These are phyloP conservation scores for Leucophenga montana DNA, from an alignment of 2,888 invertebrate genomes.

Conservation along the genomic window DNA sequence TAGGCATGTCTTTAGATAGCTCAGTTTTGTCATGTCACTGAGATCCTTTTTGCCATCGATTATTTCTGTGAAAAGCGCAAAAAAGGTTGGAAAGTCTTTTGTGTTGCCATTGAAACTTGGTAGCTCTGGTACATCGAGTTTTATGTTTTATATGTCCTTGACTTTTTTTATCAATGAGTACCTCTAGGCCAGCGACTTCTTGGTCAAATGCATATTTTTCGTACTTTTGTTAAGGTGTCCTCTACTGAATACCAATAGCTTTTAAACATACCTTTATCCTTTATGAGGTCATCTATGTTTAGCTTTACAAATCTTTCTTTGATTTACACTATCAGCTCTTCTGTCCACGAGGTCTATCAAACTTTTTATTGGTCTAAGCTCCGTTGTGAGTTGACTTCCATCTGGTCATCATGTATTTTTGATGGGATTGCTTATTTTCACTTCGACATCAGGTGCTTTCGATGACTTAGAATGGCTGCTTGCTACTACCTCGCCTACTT, in stretches of 20 bases:
- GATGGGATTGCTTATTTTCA: not conserved
- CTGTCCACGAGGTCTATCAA: constrained; percentile 18
- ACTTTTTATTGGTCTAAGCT: constrained; percentile 1
- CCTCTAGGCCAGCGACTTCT: too few relatives aligned
- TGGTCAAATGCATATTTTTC: too few relatives aligned
- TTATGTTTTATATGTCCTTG: too few relatives aligned
- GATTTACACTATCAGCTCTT: not conserved
- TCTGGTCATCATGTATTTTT: not conserved
- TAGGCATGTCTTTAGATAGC: not conserved
- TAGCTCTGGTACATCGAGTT: too few relatives aligned
- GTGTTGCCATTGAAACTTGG: not conserved
- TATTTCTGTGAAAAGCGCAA: not conserved
- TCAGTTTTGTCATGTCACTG: constrained; percentile 15
- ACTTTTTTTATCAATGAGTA: too few relatives aligned
- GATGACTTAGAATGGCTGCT: not conserved
- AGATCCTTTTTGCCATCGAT: constrained; percentile 9
- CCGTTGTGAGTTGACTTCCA: not conserved
- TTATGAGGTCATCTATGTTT: too few relatives aligned
- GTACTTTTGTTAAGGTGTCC: too few relatives aligned
- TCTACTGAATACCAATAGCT: too few relatives aligned
- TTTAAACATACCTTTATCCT: too few relatives aligned
- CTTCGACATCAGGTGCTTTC: too few relatives aligned
- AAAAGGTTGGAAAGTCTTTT: constrained; percentile 15
- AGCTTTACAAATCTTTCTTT: too few relatives aligned
- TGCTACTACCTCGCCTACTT: not conserved